Evolutionary conservation across 2,888 invertebrate species (phyloP), one percentile per base, ranked within the genome.

Genomic region (Volucella inanis): DNA sequence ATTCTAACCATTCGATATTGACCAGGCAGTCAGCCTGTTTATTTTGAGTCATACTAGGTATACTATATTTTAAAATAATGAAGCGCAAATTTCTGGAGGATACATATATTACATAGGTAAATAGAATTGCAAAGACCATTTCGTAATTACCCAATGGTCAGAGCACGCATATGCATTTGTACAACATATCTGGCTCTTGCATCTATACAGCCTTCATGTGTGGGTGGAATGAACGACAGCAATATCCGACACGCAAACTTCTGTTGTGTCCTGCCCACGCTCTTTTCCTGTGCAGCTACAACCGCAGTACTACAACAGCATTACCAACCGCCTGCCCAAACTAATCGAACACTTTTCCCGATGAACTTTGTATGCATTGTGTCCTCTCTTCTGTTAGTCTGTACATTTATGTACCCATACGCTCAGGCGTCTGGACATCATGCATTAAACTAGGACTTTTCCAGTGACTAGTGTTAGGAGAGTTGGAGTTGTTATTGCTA

Each of bases 181-280:
- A 22, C 2, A 6, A 18, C n/a, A 10, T 11, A 59, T 49, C 41
- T 80, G 45, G 54, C 6, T 31, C 50, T 47, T 76, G 72, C 76
- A 80, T 76, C 79, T 67, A 72, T 49, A 67, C 18, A 52, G 14
- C 41, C 57, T 64, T 39, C 47, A 67, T 62, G 70, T 64, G 79
- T 77, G 85, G 79, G 52, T 57, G 76, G 76, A 68, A 50, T 85
- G 67, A 81, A 77, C 76, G 80, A 85, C 81, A 81, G 85, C 81
- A 85, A 85, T 85, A 85, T 85, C 85, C 81, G 85, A 85, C 85
- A 85, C 85, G 85, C 85, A 85, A 81, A 68, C 85, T 75, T 67
- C 75, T 75, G 57, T 75, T 79, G 68, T 54, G 55, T 70, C 70
- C 43, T 41, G 71, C 85, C 72, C 72, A 85, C 76, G 76, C 67